Base-by-base conservation (phyloP, 2,113 vertebrate species). In the Chrysochloris asiatica region DNA sequence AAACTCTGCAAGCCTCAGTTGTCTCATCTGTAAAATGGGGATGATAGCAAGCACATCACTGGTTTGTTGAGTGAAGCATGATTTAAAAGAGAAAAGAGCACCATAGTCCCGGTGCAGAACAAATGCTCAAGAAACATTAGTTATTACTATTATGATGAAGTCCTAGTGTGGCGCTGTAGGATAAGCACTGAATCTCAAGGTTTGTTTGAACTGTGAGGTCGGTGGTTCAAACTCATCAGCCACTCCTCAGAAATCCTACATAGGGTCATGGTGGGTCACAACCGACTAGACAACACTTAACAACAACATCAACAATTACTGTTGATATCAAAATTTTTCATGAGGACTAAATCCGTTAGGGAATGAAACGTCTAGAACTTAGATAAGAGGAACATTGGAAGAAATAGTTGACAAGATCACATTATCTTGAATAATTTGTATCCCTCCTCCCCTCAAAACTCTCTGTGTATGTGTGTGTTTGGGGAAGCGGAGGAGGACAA, bases 21-120 rank as follows among this genome's bases (percentile, higher is more conserved):
- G 79, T 84, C 43, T 90, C 50, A 73, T 59, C 30, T 83, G 9
- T 36, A 50, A 79, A 41, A 65, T 26, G 33, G n/a, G 6, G 30
- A 8, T 69, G n/a, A 77, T 41, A 79, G 11, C 19, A 33, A 3
- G 13, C 38, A 14, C 10, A 26, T 73, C 48, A 43, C 6, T 73
- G 52, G 0, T 4, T 24, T n/a, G 33, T 65, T 61, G 33, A 22
- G 30, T 65, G 6, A 52, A 43, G 8, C 13, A 48, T 48, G 7
- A 77, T 33, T 90, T 82, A 30, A 81, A 75, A 79, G 6, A 47
- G 5, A 38, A 50, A 83, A 78, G 50, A 22, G n/a, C n/a, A n/a
- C n/a, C n/a, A n/a, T n/a, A n/a, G n/a, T n/a, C n/a, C n/a, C n/a
- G n/a, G n/a, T n/a, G n/a, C n/a, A n/a, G n/a, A n/a, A n/a, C n/a